These are phyloP conservation scores for Drosophila peninsularis DNA, from an alignment of 2,888 invertebrate genomes.

Conservation along the genomic window DNA sequence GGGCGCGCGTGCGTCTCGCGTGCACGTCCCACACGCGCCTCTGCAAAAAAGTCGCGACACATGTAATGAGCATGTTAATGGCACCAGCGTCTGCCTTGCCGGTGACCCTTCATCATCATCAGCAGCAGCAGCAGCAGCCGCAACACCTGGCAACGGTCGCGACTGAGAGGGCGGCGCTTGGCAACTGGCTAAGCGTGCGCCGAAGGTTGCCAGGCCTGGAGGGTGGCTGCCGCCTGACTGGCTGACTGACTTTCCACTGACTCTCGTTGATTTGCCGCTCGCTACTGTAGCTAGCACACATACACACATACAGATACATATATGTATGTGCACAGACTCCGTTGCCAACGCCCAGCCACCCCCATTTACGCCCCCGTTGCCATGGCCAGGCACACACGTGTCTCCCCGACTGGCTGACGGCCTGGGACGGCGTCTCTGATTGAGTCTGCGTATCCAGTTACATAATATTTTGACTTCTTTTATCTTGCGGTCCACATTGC, in stretches of 20 bases:
- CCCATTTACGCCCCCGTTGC: constrained; percentile 33
- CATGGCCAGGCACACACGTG: constrained; percentile 54
- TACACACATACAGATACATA: background rate
- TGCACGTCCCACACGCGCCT: constrained; percentile 48
- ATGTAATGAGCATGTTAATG: constrained; percentile 71
- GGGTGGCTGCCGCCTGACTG: constrained; percentile 75
- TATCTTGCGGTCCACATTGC: constrained; percentile 47
- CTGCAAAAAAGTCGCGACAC: constrained; percentile 51
- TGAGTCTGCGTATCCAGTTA: constrained; percentile 73
- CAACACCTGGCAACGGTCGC: constrained; percentile 50
- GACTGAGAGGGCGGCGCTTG: constrained; percentile 55
- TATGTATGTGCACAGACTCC: constrained; percentile 53
- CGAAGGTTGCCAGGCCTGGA: too few relatives aligned
- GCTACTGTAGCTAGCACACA: constrained; percentile 52
- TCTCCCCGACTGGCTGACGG: constrained; percentile 44
- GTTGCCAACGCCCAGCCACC: constrained; percentile 23
- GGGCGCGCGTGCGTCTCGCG: constrained; percentile 52
- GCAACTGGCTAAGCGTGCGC: constrained; percentile 45
- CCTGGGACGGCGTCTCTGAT: constrained; percentile 45
- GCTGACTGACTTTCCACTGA: constrained; percentile 29
- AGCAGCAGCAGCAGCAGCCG: background rate
- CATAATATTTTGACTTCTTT: constrained; percentile 82
- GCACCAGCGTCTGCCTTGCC: constrained; percentile 40
- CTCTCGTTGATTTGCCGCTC: constrained; percentile 65
- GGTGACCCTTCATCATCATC: constrained; percentile 19